phyloP scores from a whole-genome alignment of 2,888 invertebrate species.

The Dichetophora obliterata region DNA sequence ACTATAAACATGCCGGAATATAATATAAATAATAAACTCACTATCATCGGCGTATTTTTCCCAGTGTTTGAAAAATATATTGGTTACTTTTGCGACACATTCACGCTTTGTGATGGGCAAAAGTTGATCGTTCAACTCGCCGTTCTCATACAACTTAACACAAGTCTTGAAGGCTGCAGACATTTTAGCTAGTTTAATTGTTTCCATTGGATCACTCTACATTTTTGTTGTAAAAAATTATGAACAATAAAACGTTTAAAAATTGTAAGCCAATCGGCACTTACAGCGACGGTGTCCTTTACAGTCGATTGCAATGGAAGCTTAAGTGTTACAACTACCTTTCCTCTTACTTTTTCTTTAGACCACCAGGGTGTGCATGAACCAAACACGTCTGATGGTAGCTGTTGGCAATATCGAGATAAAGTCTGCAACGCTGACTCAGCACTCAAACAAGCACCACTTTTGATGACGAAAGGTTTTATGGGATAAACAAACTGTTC shows the following conservation, averaged over 20 bases:
- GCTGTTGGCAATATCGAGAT: constrained; percentile 82
- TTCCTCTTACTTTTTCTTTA: constrained; percentile 51
- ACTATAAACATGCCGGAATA: background rate
- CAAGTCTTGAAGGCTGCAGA: constrained; percentile 86
- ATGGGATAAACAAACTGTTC: constrained; percentile 72
- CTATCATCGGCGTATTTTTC: constrained; percentile 59
- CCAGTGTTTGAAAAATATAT: constrained; percentile 78
- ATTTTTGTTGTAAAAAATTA: constrained; percentile 36
- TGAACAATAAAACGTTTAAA: background rate
- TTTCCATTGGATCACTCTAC: constrained; percentile 75
- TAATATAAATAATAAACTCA: constrained; percentile 44
- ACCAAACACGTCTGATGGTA: constrained; percentile 87
- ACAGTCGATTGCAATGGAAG: constrained; percentile 86
- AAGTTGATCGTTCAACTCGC: constrained; percentile 81
- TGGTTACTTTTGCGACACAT: constrained; percentile 58
- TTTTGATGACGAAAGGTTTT: constrained; percentile 54
- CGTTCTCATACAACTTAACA: constrained; percentile 76
- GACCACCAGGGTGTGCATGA: constrained; percentile 70
- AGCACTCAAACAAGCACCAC: constrained; percentile 58
- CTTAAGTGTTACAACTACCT: constrained; percentile 70
- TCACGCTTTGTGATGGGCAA: constrained; percentile 72
- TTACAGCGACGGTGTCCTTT: constrained; percentile 78
- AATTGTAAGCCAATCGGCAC: constrained; percentile 44
- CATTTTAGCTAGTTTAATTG: constrained; percentile 79
- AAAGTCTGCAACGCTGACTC: constrained; percentile 71